Conservation (phyloP, 1,140 invertebrate genomes). For the Spodoptera litura region DNA sequence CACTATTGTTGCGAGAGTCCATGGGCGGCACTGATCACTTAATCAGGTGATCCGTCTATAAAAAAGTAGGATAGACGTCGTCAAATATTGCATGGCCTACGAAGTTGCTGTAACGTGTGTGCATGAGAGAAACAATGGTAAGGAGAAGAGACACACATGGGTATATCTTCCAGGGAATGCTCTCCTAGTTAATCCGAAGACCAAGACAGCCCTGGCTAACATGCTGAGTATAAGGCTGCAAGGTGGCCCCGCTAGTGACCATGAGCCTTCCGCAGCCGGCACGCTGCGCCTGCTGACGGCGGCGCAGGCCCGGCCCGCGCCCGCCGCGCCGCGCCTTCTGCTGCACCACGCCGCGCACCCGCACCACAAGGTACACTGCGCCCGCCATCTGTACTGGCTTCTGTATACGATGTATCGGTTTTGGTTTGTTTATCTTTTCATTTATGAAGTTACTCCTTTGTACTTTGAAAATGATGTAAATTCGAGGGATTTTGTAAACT, state of each 20-base stretch:
- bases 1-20: neutral
- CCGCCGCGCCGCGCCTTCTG: conserved; percentile 65
- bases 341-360: conserved; percentile 47
- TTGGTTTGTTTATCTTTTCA: neutral
- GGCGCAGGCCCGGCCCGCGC: conserved; percentile 89
- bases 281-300: conserved; percentile 92
- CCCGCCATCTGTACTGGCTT: too few relatives aligned
- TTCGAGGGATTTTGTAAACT: too few relatives aligned
- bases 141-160: conserved; percentile 17
- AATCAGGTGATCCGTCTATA: neutral
- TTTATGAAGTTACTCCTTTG: too few relatives aligned
- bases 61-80: neutral
- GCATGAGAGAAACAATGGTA: conserved; percentile 11
- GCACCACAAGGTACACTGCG: conserved; percentile 31
- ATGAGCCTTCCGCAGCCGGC: conserved; percentile 90
- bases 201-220: conserved; percentile 97
- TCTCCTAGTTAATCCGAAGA: conserved; percentile 94
- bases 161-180: conserved; percentile 75
- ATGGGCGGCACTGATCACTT: neutral
- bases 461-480: too few relatives aligned
- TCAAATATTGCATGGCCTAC: too few relatives aligned
- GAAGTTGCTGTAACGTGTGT: conserved; percentile 52
- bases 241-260: conserved; percentile 76
- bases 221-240: conserved; percentile 96
- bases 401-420: neutral